Percentiles rank a stretch among this genome's conserved stretches.
Conservation (phyloP, 2,113 vertebrate genomes). For the Nyctibius bracteatus region DNA sequence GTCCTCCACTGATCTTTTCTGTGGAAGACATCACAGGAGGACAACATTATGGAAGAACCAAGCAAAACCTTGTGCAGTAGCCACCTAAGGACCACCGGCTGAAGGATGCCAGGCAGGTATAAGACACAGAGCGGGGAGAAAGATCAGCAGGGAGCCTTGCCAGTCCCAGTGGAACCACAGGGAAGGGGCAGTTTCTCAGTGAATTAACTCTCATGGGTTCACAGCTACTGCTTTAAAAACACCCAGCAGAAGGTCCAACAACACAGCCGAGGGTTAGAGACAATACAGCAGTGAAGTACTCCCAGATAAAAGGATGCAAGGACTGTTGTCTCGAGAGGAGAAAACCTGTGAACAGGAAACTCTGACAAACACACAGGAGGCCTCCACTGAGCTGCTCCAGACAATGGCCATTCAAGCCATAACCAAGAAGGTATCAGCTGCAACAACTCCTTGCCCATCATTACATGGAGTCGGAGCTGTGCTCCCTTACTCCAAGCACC, state of each 20-base stretch:
- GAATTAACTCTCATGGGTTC: not conserved
- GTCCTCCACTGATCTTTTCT: slow-evolving; percentile 97
- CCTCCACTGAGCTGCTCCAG: not conserved
- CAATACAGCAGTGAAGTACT: not conserved
- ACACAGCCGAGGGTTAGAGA: not conserved
- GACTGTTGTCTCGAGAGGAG: not conserved
- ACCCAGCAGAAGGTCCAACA: not conserved
- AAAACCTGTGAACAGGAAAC: not conserved
- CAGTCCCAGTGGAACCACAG: not conserved
- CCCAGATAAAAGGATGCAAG: not conserved
- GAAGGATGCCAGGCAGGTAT: not conserved
- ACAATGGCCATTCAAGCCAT: not conserved
- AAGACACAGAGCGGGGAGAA: not conserved
- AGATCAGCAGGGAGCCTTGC: not conserved
- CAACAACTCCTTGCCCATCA: not conserved
- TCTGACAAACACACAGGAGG: not conserved
- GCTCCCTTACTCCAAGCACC: not conserved
- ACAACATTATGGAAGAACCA: not conserved
- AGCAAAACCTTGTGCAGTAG: not conserved
- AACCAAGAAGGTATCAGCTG: not conserved
- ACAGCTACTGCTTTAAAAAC: not conserved
- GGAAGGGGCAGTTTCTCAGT: not conserved
- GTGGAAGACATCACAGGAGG: not conserved
- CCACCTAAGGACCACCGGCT: not conserved
- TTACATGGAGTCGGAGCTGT: not conserved